phyloP scores from a whole-genome alignment of 2,888 invertebrate species.

The Latrodectus elegans region DNA sequence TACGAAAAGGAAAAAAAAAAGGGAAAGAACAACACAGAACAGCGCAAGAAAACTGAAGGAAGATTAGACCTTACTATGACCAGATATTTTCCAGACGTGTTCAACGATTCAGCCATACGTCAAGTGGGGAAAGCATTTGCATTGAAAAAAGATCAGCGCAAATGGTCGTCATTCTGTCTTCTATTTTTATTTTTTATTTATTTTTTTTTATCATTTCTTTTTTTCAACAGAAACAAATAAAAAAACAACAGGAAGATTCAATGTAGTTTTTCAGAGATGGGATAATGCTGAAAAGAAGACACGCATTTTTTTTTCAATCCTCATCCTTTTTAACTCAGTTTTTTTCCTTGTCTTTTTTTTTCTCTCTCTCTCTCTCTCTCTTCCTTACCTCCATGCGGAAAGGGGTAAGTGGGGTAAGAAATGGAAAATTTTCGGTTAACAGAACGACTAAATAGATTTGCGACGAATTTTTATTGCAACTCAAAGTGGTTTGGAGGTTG shows the following conservation, averaged over 20 bases:
- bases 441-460: constrained; percentile 52
- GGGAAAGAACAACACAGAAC: constrained; percentile 11
- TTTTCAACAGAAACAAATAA: not conserved
- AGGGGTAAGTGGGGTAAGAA: not conserved
- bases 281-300: constrained; percentile 49
- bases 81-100: constrained; percentile 61
- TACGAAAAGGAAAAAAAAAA: not conserved
- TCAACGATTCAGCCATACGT: constrained; percentile 66
- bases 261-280: constrained; percentile 5
- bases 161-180: constrained; percentile 39
- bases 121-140: constrained; percentile 59
- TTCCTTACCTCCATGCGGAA: too few species aligned
- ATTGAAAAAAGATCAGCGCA: constrained; percentile 68
- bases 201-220: not conserved
- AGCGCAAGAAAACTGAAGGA: constrained; percentile 18
- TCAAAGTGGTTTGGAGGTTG: constrained; percentile 28
- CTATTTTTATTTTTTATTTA: too few species aligned
- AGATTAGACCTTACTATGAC: constrained; percentile 64
- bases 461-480: constrained; percentile 38
- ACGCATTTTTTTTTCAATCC: constrained; percentile 9
- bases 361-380: not conserved
- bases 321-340: not conserved
- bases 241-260: not conserved
- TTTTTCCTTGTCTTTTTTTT: constrained; percentile 1
- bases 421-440: constrained; percentile 46